Evolutionary conservation across 2,113 vertebrate genomes (phyloP), one percentile per base, ranked within the genome.

Genomic region (Peromyscus leucopus): DNA sequence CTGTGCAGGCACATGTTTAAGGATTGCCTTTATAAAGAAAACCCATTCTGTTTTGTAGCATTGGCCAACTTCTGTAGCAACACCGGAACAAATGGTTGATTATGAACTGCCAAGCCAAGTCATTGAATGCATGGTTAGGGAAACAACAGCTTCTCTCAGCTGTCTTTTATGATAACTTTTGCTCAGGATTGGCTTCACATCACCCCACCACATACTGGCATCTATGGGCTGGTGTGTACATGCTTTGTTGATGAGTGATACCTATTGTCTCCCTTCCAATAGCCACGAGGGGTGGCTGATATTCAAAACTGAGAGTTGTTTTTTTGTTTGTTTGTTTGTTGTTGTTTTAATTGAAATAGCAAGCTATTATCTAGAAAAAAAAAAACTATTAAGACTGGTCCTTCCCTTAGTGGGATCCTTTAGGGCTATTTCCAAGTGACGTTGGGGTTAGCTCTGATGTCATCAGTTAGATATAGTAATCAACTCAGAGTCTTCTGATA

Each of bases 51-150:
- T 42, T 78, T 46, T n/a, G 7, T 57, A 80, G 17, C 19, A 59
- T n/a, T 82, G 85, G 31, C 26, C 28, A 55, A 36, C 78, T 86
- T 90, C 5, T 42, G 0, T 90, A 15, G 39, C 90, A 33, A 57
- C 31, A 10, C 19, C 90, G 33, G 26, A 76, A 80, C 5, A 36
- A 17, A 57, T 7, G 2, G 13, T 48, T 42, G n/a, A 8, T 89
- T 89, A 89, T n/a, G 95, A 89, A 42, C 22, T 85, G 48, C 17
- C 33, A 57, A 57, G 13, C 69, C 16, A 85, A 80, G 33, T 92
- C 15, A 9, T 7, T 79, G 39, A 65, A 36, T 10, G 36, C 48
- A 51, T 15, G 80, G 39, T 46, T 90, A 1, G 8, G 55, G 59
- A 69, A 61, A 85, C 31, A 36, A 33, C 39, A 93, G 5, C 16